phyloP scores from a whole-genome alignment of 2,113 vertebrate species.

The Boulengeromyrus knoepffleri region DNA sequence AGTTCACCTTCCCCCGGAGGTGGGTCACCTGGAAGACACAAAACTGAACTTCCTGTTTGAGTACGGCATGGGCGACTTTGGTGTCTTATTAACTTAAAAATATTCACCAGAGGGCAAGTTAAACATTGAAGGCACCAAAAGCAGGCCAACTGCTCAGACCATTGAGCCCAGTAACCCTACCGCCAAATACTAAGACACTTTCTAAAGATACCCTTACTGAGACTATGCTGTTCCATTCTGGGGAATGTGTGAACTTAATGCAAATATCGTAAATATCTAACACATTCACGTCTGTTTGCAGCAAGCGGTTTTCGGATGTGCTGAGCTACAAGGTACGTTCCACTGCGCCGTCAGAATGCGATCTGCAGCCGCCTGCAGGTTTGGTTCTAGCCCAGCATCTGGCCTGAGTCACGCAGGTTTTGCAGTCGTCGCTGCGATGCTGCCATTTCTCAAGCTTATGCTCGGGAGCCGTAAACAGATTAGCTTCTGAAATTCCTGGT shows the following conservation, averaged over 20 bases:
- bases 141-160: constrained; percentile 21
- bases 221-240: neutral
- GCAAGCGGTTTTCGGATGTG: constrained; percentile 73
- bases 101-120: constrained; percentile 22
- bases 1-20: constrained; percentile 89
- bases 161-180: neutral
- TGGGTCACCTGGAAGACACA: constrained; percentile 35
- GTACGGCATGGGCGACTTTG: neutral
- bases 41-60: neutral
- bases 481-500: neutral
- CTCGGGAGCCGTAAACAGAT: neutral
- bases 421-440: neutral
- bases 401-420: neutral
- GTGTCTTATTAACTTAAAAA: neutral
- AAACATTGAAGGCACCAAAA: constrained; percentile 17
- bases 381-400: neutral
- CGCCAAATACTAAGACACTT: neutral
- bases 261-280: constrained; percentile 4
- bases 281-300: constrained; percentile 51
- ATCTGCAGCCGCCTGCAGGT: neutral
- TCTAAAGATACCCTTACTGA: neutral
- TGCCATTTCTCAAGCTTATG: neutral
- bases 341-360: neutral
- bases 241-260: neutral
- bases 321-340: constrained; percentile 86